Evolutionary conservation across 2,888 invertebrate species (phyloP).

Genomic region (Dryadula phaetusa): DNA sequence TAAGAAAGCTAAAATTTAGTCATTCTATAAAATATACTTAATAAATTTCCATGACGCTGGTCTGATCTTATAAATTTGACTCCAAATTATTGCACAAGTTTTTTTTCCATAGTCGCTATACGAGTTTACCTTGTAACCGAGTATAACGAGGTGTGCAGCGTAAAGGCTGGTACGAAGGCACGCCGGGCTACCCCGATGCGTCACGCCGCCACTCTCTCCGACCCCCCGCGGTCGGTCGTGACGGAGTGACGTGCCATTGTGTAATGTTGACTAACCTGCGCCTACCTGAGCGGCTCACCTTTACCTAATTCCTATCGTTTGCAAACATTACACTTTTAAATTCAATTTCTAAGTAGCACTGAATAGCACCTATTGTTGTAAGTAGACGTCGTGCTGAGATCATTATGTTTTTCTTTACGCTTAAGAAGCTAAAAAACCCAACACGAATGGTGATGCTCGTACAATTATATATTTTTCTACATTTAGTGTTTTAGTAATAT

Average conservation of each 20-base stretch:
- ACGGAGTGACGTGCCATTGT: conserved; percentile 17
- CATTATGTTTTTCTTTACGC: neutral
- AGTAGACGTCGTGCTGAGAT: neutral
- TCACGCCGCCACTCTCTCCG: conserved; percentile 21
- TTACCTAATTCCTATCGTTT: conserved; percentile 1
- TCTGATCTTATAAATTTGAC: too few species aligned
- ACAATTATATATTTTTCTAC: neutral
- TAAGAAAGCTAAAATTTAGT: conserved; percentile 8
- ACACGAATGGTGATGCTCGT: neutral
- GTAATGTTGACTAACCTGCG: conserved; percentile 27
- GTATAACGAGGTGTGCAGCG: neutral
- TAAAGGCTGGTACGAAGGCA: conserved; percentile 4
- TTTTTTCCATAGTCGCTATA: neutral
- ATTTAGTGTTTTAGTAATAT: neutral
- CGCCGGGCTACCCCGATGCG: conserved; percentile 34
- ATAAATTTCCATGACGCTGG: neutral
- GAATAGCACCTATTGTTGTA: neutral
- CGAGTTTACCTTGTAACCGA: conserved; percentile 1
- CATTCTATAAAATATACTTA: neutral
- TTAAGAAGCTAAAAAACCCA: neutral
- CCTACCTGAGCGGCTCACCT: neutral
- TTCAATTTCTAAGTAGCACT: neutral
- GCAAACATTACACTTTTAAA: neutral
- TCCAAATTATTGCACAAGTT: conserved; percentile 9
- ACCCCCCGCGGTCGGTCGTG: neutral